Percentiles rank a stretch among this genome's conserved stretches.
Conservation (phyloP, 2,113 vertebrate species). For the Dromaius novaehollandiae region DNA sequence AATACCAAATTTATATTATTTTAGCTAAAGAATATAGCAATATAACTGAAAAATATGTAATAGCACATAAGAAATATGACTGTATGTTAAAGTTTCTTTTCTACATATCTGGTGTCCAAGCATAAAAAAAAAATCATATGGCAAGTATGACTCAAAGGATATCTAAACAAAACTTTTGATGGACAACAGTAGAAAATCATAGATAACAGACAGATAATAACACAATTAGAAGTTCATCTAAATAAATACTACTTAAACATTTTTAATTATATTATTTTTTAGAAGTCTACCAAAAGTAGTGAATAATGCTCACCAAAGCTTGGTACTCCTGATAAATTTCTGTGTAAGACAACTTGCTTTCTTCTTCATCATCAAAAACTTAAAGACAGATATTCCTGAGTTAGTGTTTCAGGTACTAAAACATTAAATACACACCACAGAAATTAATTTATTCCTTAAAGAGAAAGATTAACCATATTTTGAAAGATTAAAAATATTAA, state of each 20-base stretch:
- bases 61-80: neutral
- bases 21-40: neutral
- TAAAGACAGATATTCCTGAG: neutral
- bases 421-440: neutral
- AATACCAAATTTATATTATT: neutral
- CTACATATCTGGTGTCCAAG: neutral
- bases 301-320: constrained; percentile 85
- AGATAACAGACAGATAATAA: neutral
- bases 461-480: neutral
- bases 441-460: neutral
- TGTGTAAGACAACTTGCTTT: constrained; percentile 96
- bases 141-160: neutral
- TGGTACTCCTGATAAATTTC: constrained; percentile 97
- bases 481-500: neutral
- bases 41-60: neutral
- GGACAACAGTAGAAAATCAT: neutral
- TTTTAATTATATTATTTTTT: neutral
- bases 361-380: constrained; percentile 99
- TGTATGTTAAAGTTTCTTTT: neutral
- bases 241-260: neutral
- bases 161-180: neutral
- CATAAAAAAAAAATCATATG: neutral
- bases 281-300: neutral
- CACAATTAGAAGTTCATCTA: neutral
- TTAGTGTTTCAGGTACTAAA: neutral